phyloP scores from a whole-genome alignment of 2,888 invertebrate species.

The Tenthredo livida region DNA sequence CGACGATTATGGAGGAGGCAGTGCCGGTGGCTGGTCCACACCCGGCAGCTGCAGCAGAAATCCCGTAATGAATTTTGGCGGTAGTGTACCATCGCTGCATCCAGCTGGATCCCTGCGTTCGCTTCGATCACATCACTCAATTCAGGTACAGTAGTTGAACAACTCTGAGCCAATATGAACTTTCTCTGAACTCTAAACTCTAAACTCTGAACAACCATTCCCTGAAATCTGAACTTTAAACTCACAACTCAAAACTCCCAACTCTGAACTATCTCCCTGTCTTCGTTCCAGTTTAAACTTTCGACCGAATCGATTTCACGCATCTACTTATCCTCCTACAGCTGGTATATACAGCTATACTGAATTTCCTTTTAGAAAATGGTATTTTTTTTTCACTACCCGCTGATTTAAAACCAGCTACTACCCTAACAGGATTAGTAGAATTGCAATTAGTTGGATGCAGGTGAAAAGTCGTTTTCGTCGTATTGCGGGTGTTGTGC shows the following conservation, averaged over 20 bases:
- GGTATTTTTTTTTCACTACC: constrained; percentile 5
- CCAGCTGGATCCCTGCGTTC: constrained; percentile 74
- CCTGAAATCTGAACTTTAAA: constrained; percentile 21
- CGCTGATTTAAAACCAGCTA: not conserved
- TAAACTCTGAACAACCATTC: not conserved
- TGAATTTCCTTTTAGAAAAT: not conserved
- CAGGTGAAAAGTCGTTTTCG: constrained; percentile 10
- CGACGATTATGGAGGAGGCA: constrained; percentile 72
- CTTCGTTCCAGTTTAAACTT: constrained; percentile 31
- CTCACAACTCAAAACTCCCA: constrained; percentile 24
- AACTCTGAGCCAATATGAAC: constrained; percentile 15
- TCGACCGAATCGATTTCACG: constrained; percentile 28
- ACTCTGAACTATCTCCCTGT: constrained; percentile 33
- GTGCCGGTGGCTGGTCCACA: constrained; percentile 73
- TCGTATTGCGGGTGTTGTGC: not conserved
- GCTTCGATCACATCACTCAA: constrained; percentile 73
- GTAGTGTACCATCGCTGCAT: constrained; percentile 75
- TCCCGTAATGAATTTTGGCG: constrained; percentile 75
- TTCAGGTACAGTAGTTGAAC: constrained; percentile 65
- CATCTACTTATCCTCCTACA: not conserved
- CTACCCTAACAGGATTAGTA: not conserved
- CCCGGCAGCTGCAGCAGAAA: constrained; percentile 73
- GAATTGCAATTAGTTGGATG: constrained; percentile 29
- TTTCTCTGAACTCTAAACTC: constrained; percentile 20
- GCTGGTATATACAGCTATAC: not conserved